Evolutionary conservation across 1,140 invertebrate species (phyloP), one percentile per base, ranked within the genome.

Genomic region (Druon quercuslanigerum): DNA sequence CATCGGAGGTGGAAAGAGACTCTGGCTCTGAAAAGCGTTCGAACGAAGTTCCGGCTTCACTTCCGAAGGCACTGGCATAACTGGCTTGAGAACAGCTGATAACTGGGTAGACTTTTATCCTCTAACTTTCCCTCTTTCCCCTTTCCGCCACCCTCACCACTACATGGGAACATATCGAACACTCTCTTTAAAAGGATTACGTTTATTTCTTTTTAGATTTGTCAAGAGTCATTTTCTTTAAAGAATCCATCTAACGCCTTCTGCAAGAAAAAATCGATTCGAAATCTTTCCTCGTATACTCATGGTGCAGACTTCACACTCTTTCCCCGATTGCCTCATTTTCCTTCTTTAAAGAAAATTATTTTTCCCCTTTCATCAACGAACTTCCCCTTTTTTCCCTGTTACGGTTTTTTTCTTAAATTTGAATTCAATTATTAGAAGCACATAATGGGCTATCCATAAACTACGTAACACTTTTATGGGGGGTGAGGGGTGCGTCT

Each of bases 71-170:
- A 40, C 14, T 66, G 60, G 60, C 60, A 66, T 66, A 66, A 66
- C 60, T 66, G 60, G 60, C 60, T 66, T 66, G 60, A 66, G 60
- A 66, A 66, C 60, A 66, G 60, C 60, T 33, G 60, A 66, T 66
- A 66, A 66, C 60, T 66, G 60, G 60, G 60, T 66, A 66, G 60
- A 66, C 60, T 66, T 66, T 66, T 66, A 66, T 66, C 60, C 60
- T 40, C 25, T 14, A 66, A 66, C 60, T 66, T 66, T 66, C 14
- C 25, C 60, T 25, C 60, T 66, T 40, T 40, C 25, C 25, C n/a
- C 40, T 20, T 16, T 33, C 60, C 40, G n/a, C 8, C 25, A 7
- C n/a, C 40, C 60, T 16, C 13, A 66, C 60, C n/a, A 66, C 33
- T 54, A 54, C 60, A 66, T 25, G 40, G 20, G 40, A 46, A 66